phyloP scores from a whole-genome alignment of 1,140 invertebrate species.

The Gryllus bimaculatus region DNA sequence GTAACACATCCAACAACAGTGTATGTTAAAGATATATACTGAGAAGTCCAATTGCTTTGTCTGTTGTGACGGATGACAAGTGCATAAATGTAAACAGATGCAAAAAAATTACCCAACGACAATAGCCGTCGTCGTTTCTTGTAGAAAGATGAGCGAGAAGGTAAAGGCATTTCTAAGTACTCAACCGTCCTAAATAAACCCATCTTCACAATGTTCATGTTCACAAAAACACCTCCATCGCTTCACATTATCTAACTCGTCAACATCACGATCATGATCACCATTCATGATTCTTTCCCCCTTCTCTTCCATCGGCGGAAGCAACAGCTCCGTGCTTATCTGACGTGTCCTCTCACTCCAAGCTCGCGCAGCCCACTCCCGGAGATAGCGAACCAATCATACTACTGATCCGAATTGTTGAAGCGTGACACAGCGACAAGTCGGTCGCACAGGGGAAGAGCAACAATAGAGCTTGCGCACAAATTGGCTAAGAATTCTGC shows the following conservation, averaged over 20 bases:
- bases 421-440: too few species aligned
- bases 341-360: background rate
- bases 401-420: too few species aligned
- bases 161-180: background rate
- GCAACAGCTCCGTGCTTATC: too few species aligned
- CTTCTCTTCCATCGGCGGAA: too few species aligned
- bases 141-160: background rate
- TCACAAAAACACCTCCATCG: background rate
- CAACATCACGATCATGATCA: constrained; percentile 1
- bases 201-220: background rate
- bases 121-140: background rate
- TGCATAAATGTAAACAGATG: background rate
- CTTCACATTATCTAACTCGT: background rate
- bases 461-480: too few species aligned
- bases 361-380: too few species aligned
- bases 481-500: too few species aligned
- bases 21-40: too few species aligned
- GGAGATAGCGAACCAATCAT: too few species aligned
- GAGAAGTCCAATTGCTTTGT: background rate
- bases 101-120: background rate
- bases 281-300: background rate
- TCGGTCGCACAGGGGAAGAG: too few species aligned
- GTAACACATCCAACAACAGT: too few species aligned
- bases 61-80: background rate
- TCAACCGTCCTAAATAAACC: background rate